Conservation (phyloP, 2,888 invertebrate species). For the Colostygia pectinataria region DNA sequence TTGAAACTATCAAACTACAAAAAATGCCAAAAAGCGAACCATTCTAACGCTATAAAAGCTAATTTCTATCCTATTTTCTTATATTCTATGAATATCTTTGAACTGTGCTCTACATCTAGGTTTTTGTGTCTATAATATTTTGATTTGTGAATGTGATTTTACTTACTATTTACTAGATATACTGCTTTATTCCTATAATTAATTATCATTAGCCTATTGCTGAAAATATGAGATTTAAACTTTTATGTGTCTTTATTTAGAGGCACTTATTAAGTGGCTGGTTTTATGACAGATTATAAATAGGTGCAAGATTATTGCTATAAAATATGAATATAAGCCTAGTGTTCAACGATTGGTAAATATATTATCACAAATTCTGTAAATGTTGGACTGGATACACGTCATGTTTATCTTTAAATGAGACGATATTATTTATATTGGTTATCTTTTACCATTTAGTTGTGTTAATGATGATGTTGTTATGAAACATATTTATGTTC, state of each 20-base stretch:
- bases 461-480: conserved; percentile 12
- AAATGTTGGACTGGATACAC: conserved; percentile 71
- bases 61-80: conserved; percentile 47
- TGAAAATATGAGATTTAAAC: conserved; percentile 43
- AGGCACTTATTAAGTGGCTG: conserved; percentile 76
- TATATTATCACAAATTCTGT: conserved; percentile 75
- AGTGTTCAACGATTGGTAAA: conserved; percentile 64
- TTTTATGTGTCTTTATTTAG: conserved; percentile 54
- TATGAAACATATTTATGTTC: conserved; percentile 13
- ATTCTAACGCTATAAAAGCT: conserved; percentile 76
- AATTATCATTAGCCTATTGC: conserved; percentile 38
- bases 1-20: conserved; percentile 64
- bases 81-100: conserved; percentile 58
- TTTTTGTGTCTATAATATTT: conserved; percentile 52
- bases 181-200: conserved; percentile 49
- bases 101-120: conserved; percentile 66
- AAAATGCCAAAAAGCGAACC: conserved; percentile 72
- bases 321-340: conserved; percentile 62
- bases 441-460: conserved; percentile 20
- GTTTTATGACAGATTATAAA: conserved; percentile 47
- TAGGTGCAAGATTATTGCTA: conserved; percentile 63
- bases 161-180: conserved; percentile 38
- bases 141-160: conserved; percentile 49
- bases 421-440: conserved; percentile 18
- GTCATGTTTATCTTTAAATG: conserved; percentile 29